Evolutionary conservation across 2,888 invertebrate genomes (phyloP).

Genomic region (Mimas tiliae): DNA sequence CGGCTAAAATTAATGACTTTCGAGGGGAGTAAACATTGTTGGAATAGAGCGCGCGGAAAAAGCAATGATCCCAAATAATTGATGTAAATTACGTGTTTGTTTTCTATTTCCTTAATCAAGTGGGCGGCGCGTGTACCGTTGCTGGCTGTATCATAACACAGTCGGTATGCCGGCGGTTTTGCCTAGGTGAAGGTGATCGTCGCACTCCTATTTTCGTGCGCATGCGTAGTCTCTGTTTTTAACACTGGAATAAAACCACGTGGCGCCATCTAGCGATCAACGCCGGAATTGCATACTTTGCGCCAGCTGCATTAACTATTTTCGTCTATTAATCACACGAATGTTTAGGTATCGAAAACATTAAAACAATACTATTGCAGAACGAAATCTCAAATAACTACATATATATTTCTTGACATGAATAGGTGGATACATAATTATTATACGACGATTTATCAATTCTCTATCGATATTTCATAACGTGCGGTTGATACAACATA

Average conservation of each 20-base stretch:
- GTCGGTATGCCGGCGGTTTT: constrained; percentile 52
- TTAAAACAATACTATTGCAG: constrained; percentile 16
- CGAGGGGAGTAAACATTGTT: not conserved
- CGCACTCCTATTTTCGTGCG: constrained; percentile 76
- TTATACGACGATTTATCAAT: no score
- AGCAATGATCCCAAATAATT: constrained; percentile 14
- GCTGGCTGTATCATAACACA: constrained; percentile 55
- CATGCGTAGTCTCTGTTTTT: constrained; percentile 64
- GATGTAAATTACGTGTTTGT: constrained; percentile 13
- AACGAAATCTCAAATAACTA: constrained; percentile 5
- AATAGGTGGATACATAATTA: not conserved
- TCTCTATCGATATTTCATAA: no score
- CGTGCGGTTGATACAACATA: no score
- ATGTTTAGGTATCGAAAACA: constrained; percentile 16
- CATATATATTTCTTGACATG: not conserved
- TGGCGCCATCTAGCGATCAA: constrained; percentile 76
- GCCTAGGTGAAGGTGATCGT: constrained; percentile 83
- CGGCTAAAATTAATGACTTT: not conserved
- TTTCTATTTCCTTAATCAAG: constrained; percentile 33
- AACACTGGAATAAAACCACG: constrained; percentile 49
- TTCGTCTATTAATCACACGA: constrained; percentile 46
- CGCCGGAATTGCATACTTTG: constrained; percentile 57
- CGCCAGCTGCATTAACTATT: constrained; percentile 77
- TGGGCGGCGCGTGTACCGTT: constrained; percentile 43
- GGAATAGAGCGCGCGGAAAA: constrained; percentile 7